These are phyloP conservation scores for Hormaphis cornu DNA, from an alignment of 1,140 invertebrate species.

Conservation along the genomic window DNA sequence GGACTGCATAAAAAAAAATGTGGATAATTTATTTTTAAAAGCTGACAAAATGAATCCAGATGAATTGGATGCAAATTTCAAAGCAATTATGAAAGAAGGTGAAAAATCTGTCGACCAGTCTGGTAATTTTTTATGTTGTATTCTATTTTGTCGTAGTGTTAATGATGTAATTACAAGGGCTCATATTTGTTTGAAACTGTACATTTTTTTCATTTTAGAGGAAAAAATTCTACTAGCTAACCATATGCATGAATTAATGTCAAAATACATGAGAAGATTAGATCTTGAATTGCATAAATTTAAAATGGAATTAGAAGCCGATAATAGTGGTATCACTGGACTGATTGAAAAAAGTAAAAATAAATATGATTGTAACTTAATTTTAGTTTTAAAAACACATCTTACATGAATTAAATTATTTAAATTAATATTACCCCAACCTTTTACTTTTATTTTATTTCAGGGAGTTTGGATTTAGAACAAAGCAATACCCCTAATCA, in stretches of 20 bases:
- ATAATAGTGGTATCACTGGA: constrained; percentile 96
- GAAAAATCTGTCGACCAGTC: constrained; percentile 88
- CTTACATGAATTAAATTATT: not conserved
- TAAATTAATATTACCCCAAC: not conserved
- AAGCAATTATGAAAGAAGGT: constrained; percentile 79
- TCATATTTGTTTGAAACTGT: not conserved
- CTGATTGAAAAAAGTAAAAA: constrained; percentile 70
- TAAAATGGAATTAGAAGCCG: constrained; percentile 96
- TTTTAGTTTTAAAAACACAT: not conserved
- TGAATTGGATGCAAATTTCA: constrained; percentile 74
- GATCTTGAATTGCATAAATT: constrained; percentile 95
- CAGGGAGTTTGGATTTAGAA: constrained; percentile 34
- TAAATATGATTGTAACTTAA: constrained; percentile 9
- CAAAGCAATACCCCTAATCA: constrained; percentile 39
- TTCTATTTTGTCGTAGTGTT: too few relatives aligned
- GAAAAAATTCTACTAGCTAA: constrained; percentile 76
- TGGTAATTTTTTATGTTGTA: constrained; percentile 45
- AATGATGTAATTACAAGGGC: too few relatives aligned
- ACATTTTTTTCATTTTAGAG: constrained; percentile 45
- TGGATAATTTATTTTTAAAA: constrained; percentile 77
- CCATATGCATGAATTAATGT: constrained; percentile 89
- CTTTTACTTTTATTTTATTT: not conserved
- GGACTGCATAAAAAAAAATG: constrained; percentile 83
- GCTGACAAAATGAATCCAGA: constrained; percentile 70
- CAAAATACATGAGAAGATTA: constrained; percentile 80